These are phyloP conservation scores for Nephrotoma guestfalica DNA, from an alignment of 2,888 invertebrate species.

Conservation along the genomic window DNA sequence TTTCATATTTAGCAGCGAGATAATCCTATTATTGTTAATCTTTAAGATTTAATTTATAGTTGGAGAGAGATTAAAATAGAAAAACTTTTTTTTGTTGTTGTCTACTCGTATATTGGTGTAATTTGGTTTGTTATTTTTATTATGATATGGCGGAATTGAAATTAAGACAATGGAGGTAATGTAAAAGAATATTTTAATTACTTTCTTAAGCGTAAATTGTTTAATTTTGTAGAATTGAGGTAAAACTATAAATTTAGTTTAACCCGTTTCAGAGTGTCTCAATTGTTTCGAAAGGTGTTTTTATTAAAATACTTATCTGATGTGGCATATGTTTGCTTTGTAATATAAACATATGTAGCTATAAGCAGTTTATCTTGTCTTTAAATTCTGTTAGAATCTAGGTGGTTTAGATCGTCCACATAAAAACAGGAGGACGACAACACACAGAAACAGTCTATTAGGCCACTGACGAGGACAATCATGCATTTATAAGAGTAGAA, in stretches of 20 bases:
- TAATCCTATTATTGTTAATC: neutral
- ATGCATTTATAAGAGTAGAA: no score
- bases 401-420: no score
- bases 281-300: neutral
- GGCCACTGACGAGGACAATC: no score
- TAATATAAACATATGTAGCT: neutral
- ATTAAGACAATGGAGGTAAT: neutral
- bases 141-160: neutral
- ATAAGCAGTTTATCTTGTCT: no score
- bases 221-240: neutral
- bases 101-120: neutral
- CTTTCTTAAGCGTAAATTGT: neutral
- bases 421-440: no score
- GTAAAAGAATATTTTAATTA: neutral
- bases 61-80: neutral
- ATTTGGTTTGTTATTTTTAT: neutral
- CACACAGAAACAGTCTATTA: no score
- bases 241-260: neutral
- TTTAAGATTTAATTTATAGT: neutral
- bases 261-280: neutral
- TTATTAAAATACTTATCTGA: neutral
- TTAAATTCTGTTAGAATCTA: no score
- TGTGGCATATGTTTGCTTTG: neutral
- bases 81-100: neutral
- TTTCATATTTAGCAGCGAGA: neutral